Evolutionary conservation across 1,140 invertebrate genomes (phyloP), one percentile per base, ranked within the genome.

Genomic region (Pissodes strobi): DNA sequence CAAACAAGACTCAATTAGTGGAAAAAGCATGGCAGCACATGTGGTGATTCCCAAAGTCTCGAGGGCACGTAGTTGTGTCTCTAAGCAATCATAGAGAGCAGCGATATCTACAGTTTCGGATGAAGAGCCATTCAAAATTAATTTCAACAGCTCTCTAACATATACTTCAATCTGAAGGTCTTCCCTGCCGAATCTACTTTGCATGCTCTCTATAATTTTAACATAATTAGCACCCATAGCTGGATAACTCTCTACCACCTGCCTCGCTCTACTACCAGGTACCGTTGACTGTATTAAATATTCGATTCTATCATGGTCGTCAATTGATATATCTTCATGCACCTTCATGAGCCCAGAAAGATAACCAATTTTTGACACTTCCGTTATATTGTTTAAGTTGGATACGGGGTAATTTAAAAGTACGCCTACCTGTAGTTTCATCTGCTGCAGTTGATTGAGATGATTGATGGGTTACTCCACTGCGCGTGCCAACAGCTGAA

Each of bases 281-380:
- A n/a, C n/a, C n/a, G n/a, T n/a, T n/a, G n/a, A n/a, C n/a, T n/a
- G n/a, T n/a, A n/a, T 27, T 51, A 48, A 51, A 27, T 58, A 58
- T 58, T 46, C 55, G 13, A 60, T 60, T 51, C 78, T 79, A 48
- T 77, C 69, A 6, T 65, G 58, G 8, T 56, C 62, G n/a, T n/a
- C n/a, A 0, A 79, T 30, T 2, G 53, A 49, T n/a, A 18, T 10
- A 56, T 79, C 75, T 34, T 74, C 72, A 59, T 80, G 69, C 12
- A 80, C 75, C 22, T 73, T 72, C 23, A 55, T 71, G 71, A 12
- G 67, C 64, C 76, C 76, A 79, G 62, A 78, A 80, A 2, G 53
- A 41, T 8, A 80, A 38, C 77, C 78, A 79, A 1, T 78, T 71
- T 57, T 66, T 71, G 0, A 77, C 27, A 9, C 78, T 57, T 6